Evolutionary conservation across 2,888 invertebrate species (phyloP), one percentile per base, ranked within the genome.

Genomic region (Polymixis lichenea): DNA sequence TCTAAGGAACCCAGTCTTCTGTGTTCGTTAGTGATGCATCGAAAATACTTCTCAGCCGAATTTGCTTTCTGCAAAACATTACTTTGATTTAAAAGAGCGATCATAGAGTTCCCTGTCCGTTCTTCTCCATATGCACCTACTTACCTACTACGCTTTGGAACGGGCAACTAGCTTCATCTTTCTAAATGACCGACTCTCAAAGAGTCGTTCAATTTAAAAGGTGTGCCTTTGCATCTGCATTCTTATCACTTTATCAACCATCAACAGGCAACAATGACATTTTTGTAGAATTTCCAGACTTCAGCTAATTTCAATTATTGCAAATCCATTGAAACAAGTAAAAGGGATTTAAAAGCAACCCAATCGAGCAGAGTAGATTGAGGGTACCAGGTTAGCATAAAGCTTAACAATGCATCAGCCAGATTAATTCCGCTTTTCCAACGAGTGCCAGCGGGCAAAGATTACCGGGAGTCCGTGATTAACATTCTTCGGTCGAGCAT

Each of bases 301-400:
- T 38, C 13, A 64, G 8, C 8, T 56, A 55, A 69, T 46, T 77
- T 53, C n/a, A 69, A 69, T 61, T 32, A 32, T 61, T 69, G n/a
- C 13, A 49, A 62, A 56, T 55, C 32, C 46, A 38, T 19, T 58
- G 19, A 46, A 53, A 55, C 51, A 58, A n/a, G 17, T 66, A 13
- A 53, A 19, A 74, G 19, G 46, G 28, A 55, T 51, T 78, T 46
- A 46, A 73, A 61, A 74, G 15, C 60, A 77, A 83, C 78, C 61
- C 65, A 72, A 81, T 81, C 70, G 25, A n/a, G 51, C 64, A 60
- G 17, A 32, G 28, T 81, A 46, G 68, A 66, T 15, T 49, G 55
- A 19, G n/a, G 70, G 66, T 85, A 85, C 86, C 25, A 86, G 82
- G 85, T 28, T 68, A 72, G 56, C 82, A 84, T 84, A 70, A 67